Percentiles rank a stretch among this genome's conserved stretches.
These are phyloP conservation scores for Luperina testacea DNA, from an alignment of 2,888 invertebrate species.

Conservation along the genomic window DNA sequence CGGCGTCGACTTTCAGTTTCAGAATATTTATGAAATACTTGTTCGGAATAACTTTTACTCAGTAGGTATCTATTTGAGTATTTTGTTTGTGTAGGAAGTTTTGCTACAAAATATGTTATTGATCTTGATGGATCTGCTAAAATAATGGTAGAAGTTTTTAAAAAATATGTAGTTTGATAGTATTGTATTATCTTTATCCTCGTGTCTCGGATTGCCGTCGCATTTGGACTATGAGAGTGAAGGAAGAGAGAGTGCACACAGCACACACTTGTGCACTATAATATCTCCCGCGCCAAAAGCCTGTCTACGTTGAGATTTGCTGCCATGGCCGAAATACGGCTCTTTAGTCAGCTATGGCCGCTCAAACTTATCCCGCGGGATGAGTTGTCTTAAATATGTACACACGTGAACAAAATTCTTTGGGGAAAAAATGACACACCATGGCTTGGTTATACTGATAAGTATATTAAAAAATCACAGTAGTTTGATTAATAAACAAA, in stretches of 20 bases:
- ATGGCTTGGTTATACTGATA: too few relatives aligned
- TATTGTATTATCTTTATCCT: not conserved
- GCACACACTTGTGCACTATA: not conserved
- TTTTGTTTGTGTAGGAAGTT: constrained; percentile 1
- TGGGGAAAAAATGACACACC: too few relatives aligned
- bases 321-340: not conserved
- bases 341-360: too few relatives aligned
- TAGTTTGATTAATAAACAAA: too few relatives aligned
- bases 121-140: not conserved
- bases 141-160: not conserved
- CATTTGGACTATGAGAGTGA: not conserved
- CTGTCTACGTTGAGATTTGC: not conserved
- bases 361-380: too few relatives aligned
- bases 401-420: too few relatives aligned
- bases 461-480: too few relatives aligned
- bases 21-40: constrained; percentile 27
- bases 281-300: not conserved
- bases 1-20: not conserved
- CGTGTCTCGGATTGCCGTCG: not conserved
- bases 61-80: not conserved
- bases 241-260: not conserved
- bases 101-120: not conserved
- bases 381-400: too few relatives aligned
- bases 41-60: constrained; percentile 19
- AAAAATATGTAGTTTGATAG: not conserved